phyloP scores from a whole-genome alignment of 2,888 invertebrate genomes.

The Bibio marci region DNA sequence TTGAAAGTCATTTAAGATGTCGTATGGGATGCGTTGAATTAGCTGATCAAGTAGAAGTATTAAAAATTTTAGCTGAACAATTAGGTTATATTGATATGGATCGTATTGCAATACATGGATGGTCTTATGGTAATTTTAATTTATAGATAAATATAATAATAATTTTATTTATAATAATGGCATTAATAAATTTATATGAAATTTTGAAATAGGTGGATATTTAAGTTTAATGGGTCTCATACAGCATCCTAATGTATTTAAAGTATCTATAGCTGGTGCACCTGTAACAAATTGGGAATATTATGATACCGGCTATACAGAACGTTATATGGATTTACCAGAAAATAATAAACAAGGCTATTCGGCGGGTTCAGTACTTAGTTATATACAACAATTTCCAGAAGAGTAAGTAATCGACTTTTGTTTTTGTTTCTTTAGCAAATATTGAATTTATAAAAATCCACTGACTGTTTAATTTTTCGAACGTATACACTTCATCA shows the following conservation, averaged over 20 bases:
- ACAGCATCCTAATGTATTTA: slow-evolving; percentile 83
- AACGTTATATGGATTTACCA: slow-evolving; percentile 88
- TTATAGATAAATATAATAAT: too few species aligned
- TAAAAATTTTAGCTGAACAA: slow-evolving; percentile 68
- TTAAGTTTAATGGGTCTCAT: slow-evolving; percentile 87
- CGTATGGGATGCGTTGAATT: slow-evolving; percentile 90
- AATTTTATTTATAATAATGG: too few species aligned
- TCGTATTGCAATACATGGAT: slow-evolving; percentile 90
- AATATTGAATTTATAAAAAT: too few species aligned
- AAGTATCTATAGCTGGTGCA: slow-evolving; percentile 91
- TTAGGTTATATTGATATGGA: slow-evolving; percentile 80
- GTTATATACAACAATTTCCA: slow-evolving; percentile 73
- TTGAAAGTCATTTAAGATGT: slow-evolving; percentile 78
- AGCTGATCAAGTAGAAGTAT: slow-evolving; percentile 87
- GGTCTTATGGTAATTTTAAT: slow-evolving; percentile 90
- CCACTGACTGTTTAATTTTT: too few species aligned
- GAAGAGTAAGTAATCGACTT: slow-evolving; percentile 52
- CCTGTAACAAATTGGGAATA: slow-evolving; percentile 95
- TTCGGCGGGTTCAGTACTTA: slow-evolving; percentile 65
- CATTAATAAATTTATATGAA: too few species aligned
- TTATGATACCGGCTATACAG: slow-evolving; percentile 98
- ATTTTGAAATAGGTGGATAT: slow-evolving; percentile 90
- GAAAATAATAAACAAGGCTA: slow-evolving; percentile 63
- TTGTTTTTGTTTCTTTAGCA: neutral
- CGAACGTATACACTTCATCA: too few species aligned